Conservation (phyloP, 2,113 vertebrate genomes). For the Pseudopodoces humilis region DNA sequence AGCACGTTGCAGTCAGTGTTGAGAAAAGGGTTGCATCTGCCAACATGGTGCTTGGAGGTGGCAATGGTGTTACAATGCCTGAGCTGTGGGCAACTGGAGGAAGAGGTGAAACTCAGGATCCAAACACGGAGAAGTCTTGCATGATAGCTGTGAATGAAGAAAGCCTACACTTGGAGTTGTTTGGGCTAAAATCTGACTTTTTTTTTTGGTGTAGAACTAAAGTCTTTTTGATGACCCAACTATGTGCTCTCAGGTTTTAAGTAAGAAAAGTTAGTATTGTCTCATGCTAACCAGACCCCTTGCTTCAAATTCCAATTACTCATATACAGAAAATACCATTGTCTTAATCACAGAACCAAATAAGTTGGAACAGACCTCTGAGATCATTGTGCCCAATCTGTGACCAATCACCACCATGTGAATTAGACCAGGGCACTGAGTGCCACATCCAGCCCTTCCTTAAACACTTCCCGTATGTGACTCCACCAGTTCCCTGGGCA, state of each 20-base stretch:
- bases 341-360: background rate
- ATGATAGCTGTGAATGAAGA: background rate
- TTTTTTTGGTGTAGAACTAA: background rate
- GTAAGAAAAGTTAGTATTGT: background rate
- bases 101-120: background rate
- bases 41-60: rapidly evolving
- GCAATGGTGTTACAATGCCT: rapidly evolving
- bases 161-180: background rate
- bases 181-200: background rate
- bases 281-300: background rate
- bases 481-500: background rate
- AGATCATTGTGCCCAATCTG: background rate
- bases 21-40: background rate
- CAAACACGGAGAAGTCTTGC: background rate
- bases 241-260: background rate
- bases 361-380: background rate
- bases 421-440: background rate
- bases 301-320: background rate
- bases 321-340: background rate
- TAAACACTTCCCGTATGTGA: background rate
- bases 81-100: background rate
- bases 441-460: background rate
- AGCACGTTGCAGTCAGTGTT: rapidly evolving
- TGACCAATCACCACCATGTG: background rate
- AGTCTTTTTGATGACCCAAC: background rate